Conservation (phyloP, 2,888 invertebrate species). For the Chymomyza procnemis region DNA sequence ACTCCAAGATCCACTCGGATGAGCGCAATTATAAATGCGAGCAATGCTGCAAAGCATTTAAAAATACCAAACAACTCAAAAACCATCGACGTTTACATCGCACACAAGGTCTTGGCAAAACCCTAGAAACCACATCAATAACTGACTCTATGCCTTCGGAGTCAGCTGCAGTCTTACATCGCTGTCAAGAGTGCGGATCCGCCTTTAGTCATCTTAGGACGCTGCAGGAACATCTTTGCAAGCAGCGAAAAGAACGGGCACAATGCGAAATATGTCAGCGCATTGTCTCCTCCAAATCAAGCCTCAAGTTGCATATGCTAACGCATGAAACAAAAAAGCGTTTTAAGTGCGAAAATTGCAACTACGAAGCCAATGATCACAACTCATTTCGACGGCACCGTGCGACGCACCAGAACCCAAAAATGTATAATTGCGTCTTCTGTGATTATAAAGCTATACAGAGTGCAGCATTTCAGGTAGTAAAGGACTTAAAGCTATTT, state of each 20-base stretch:
- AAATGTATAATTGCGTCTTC: conserved; percentile 87
- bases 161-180: conserved; percentile 49
- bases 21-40: conserved; percentile 82
- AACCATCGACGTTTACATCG: conserved; percentile 86
- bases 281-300: conserved; percentile 78
- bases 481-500: neutral
- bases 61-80: conserved; percentile 87
- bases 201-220: conserved; percentile 76
- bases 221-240: conserved; percentile 80
- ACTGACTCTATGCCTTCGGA: neutral
- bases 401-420: conserved; percentile 85
- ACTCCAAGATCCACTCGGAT: conserved; percentile 86
- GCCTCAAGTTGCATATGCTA: conserved; percentile 80
- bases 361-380: conserved; percentile 87
- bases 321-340: conserved; percentile 77
- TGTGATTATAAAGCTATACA: conserved; percentile 90
- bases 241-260: conserved; percentile 78
- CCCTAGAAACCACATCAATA: neutral
- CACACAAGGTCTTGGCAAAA: conserved; percentile 58
- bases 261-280: conserved; percentile 79
- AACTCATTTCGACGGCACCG: conserved; percentile 90
- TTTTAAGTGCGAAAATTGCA: conserved; percentile 86
- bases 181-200: conserved; percentile 78
- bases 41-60: conserved; percentile 87
- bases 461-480: conserved; percentile 85